Conservation (phyloP, 2,797 vertebrate species). For the Eupleurogrammus muticus region DNA sequence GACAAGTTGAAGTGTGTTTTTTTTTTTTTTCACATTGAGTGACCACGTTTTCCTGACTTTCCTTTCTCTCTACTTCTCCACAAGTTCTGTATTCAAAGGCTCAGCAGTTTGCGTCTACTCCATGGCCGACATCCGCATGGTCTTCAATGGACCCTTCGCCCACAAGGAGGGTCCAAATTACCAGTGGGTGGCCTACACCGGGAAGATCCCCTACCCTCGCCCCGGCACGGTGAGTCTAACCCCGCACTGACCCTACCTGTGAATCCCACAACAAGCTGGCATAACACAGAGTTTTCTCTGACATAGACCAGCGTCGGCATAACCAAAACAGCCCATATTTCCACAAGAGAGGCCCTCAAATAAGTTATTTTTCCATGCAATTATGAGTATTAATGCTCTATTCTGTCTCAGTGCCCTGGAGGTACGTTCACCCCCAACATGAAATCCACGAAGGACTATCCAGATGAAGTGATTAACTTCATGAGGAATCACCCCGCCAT, state of each 20-base stretch:
- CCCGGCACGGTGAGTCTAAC: slow-evolving; percentile 92
- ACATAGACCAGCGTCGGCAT: slow-evolving; percentile 37
- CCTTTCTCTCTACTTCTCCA: not conserved
- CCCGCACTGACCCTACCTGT: slow-evolving; percentile 16
- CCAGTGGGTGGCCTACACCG: slow-evolving; percentile 98
- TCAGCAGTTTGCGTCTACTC: slow-evolving; percentile 98
- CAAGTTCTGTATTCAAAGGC: slow-evolving; percentile 96
- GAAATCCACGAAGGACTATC: slow-evolving; percentile 99
- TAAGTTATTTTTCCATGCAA: slow-evolving; percentile 17
- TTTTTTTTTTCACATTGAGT: not conserved
- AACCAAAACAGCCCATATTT: slow-evolving; percentile 17
- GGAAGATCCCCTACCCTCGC: slow-evolving; percentile 98
- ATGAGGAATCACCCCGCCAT: slow-evolving; percentile 97
- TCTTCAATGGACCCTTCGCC: slow-evolving; percentile 98
- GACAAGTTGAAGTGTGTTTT: not conserved
- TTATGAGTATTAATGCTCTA: slow-evolving; percentile 19
- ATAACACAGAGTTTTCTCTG: slow-evolving; percentile 34
- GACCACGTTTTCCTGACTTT: not conserved
- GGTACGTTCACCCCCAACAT: slow-evolving; percentile 98
- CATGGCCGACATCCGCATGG: slow-evolving; percentile 98
- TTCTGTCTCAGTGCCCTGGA: slow-evolving; percentile 90
- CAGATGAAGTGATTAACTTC: slow-evolving; percentile 99
- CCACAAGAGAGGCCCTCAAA: not conserved
- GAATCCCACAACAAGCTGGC: slow-evolving; percentile 33
- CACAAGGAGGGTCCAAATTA: slow-evolving; percentile 99